These are phyloP conservation scores for Himalopsyche tibetana DNA, from an alignment of 2,888 invertebrate genomes.

Conservation along the genomic window DNA sequence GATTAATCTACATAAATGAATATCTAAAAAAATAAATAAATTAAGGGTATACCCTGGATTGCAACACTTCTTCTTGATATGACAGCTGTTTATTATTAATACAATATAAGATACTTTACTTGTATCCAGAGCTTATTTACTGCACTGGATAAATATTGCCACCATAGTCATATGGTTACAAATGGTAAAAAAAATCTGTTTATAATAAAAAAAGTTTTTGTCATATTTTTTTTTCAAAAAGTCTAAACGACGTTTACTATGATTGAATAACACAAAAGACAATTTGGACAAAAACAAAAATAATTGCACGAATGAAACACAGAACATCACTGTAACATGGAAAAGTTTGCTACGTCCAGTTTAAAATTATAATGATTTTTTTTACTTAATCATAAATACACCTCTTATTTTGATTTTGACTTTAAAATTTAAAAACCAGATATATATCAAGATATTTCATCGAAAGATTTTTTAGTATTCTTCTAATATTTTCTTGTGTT, in stretches of 20 bases:
- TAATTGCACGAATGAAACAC: slow-evolving; percentile 65
- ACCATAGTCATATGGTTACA: neutral
- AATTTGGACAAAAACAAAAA: slow-evolving; percentile 62
- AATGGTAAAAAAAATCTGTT: neutral
- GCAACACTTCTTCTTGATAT: slow-evolving; percentile 58
- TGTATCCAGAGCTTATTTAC: neutral
- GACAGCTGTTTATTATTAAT: neutral
- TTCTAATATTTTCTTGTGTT: too few relatives aligned
- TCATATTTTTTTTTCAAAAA: neutral
- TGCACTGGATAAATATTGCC: neutral
- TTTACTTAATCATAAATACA: too few relatives aligned
- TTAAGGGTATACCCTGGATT: slow-evolving; percentile 77
- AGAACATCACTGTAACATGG: slow-evolving; percentile 23
- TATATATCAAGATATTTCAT: too few relatives aligned
- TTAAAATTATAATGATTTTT: neutral
- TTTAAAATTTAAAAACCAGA: too few relatives aligned
- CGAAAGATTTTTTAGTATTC: too few relatives aligned
- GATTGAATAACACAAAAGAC: slow-evolving; percentile 60
- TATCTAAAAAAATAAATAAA: slow-evolving; percentile 66
- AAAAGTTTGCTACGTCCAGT: neutral
- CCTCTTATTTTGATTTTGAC: too few relatives aligned
- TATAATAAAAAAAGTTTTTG: neutral
- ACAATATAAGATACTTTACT: neutral
- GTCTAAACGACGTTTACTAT: slow-evolving; percentile 44
- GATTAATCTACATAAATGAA: slow-evolving; percentile 65